phyloP scores from a whole-genome alignment of 2,797 vertebrate species.

The Coregonus suidteri region DNA sequence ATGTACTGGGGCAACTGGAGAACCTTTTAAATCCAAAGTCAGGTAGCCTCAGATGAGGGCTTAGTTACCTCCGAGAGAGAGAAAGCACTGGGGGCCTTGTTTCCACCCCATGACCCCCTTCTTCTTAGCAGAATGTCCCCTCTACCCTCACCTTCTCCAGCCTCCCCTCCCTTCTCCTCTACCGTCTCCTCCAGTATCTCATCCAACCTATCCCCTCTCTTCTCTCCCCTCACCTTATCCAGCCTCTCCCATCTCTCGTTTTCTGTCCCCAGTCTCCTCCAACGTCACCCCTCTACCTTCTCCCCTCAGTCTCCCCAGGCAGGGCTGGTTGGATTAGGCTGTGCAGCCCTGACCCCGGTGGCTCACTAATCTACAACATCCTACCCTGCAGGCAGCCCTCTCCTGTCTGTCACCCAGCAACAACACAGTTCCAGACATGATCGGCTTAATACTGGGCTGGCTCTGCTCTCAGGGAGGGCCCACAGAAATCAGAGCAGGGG shows the following conservation, averaged over 20 bases:
- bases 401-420: slow-evolving; percentile 22
- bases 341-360: slow-evolving; percentile 38
- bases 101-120: slow-evolving; percentile 19
- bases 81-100: slow-evolving; percentile 28
- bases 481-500: slow-evolving; percentile 38
- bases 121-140: no score
- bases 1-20: slow-evolving; percentile 55
- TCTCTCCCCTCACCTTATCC: background rate
- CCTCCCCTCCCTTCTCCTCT: no score
- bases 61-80: slow-evolving; percentile 31
- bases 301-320: slow-evolving; percentile 26
- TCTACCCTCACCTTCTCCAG: no score
- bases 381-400: slow-evolving; percentile 42
- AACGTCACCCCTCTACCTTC: slow-evolving; percentile 24
- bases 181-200: no score
- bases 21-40: slow-evolving; percentile 14
- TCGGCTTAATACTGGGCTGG: background rate
- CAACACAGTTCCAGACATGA: slow-evolving; percentile 50
- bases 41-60: slow-evolving; percentile 24
- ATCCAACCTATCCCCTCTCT: no score
- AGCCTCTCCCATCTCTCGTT: background rate
- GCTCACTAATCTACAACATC: slow-evolving; percentile 51
- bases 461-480: slow-evolving; percentile 33
- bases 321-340: slow-evolving; percentile 43
- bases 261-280: background rate